Conservation (phyloP, 1,140 invertebrate genomes). For the Chironomus tepperi region DNA sequence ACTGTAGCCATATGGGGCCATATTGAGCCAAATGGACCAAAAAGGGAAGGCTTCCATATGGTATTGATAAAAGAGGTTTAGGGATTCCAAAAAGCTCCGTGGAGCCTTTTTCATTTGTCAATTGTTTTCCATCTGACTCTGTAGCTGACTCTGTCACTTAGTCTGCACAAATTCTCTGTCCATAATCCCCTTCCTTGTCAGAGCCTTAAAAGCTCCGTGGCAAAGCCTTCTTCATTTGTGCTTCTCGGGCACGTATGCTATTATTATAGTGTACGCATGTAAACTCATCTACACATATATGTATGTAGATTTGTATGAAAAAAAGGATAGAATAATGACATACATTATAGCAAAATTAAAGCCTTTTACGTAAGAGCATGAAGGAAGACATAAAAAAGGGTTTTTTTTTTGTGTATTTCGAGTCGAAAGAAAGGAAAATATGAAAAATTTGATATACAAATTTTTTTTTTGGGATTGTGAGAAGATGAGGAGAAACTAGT, state of each 20-base stretch:
- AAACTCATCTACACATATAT: neutral
- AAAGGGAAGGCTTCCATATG: too few species aligned
- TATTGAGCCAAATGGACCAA: too few species aligned
- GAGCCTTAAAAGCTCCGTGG: neutral
- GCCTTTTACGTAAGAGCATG: conserved; percentile 5
- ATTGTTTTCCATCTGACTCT: too few species aligned
- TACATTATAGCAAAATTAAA: conserved; percentile 15
- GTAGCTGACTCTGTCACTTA: too few species aligned
- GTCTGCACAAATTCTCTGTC: neutral
- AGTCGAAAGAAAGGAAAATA: neutral
- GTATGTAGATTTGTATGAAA: neutral
- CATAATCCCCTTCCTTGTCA: neutral
- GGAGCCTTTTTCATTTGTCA: too few species aligned
- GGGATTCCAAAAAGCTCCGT: too few species aligned
- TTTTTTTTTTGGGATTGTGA: too few species aligned
- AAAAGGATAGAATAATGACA: conserved; percentile 8
- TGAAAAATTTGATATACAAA: neutral
- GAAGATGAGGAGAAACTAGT: too few species aligned
- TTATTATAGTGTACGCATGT: neutral
- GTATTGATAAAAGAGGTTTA: too few species aligned
- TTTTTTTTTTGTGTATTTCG: neutral
- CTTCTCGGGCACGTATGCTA: neutral
- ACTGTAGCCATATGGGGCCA: too few species aligned
- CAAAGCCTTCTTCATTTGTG: neutral
- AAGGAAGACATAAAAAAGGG: neutral